These are phyloP conservation scores for Oscheius sp. DNA, from an alignment of 2,888 invertebrate genomes.

Conservation along the genomic window DNA sequence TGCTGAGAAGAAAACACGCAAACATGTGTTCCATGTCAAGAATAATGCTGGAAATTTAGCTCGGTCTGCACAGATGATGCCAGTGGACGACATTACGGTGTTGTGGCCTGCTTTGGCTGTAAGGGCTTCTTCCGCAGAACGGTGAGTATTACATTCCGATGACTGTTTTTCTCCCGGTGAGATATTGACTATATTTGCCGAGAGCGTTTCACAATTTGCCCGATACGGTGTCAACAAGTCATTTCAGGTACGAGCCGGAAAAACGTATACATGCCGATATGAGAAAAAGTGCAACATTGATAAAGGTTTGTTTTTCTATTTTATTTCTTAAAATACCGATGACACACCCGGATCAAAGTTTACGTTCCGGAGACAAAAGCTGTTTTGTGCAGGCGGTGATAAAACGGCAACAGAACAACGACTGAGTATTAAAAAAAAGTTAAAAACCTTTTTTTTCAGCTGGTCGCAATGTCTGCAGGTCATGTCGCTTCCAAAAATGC, in stretches of 20 bases:
- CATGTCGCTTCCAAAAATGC: constrained; percentile 71
- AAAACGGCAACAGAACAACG: constrained; percentile 14
- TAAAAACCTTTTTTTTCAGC: constrained; percentile 47
- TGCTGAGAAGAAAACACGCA: background rate
- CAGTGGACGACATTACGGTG: constrained; percentile 70
- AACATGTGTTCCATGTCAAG: constrained; percentile 25
- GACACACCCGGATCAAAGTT: constrained; percentile 15
- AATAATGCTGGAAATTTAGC: constrained; percentile 44
- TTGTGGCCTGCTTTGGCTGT: constrained; percentile 71
- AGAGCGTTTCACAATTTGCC: background rate
- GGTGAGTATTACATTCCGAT: constrained; percentile 24
- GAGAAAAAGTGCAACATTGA: constrained; percentile 70
- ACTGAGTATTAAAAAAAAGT: too few species aligned
- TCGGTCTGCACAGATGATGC: constrained; percentile 72
- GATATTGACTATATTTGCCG: background rate
- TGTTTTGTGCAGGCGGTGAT: constrained; percentile 10
- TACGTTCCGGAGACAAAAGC: constrained; percentile 1
- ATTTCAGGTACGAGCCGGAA: constrained; percentile 64
- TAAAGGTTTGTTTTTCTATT: constrained; percentile 55
- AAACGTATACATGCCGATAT: constrained; percentile 68
- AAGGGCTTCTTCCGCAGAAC: constrained; percentile 71
- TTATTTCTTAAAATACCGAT: background rate
- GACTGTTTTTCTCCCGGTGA: too few species aligned
- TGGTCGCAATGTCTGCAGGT: constrained; percentile 71
- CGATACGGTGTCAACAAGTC: background rate